Percentiles rank a stretch among this genome's conserved stretches.
These are phyloP conservation scores for Porites lutea DNA, from an alignment of 64 coral and sea anemone species.

Conservation along the genomic window DNA sequence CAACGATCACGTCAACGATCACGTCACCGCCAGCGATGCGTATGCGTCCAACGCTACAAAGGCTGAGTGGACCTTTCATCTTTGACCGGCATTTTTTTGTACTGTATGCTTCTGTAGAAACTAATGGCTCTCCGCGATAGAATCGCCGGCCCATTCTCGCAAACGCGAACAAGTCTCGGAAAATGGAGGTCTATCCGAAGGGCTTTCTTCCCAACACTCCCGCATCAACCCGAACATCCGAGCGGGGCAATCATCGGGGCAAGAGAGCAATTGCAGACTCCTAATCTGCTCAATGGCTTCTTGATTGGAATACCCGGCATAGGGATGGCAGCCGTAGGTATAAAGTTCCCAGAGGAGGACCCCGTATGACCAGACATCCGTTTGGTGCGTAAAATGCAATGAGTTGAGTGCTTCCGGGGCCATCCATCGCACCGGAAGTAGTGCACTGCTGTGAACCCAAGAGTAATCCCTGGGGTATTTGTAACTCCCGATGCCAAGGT, in stretches of 20 bases:
- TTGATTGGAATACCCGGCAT: conserved; percentile 73
- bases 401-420: conserved; percentile 94
- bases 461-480: conserved; percentile 93
- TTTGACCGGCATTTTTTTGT: background rate
- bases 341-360: conserved; percentile 94
- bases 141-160: conserved; percentile 85
- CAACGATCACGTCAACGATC: no score
- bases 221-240: conserved; percentile 85
- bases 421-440: conserved; percentile 98
- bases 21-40: background rate
- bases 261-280: conserved; percentile 77
- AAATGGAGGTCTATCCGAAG: conserved; percentile 62
- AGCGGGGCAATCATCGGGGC: conserved; percentile 86
- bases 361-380: conserved; percentile 94
- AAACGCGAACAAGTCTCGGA: conserved; percentile 83
- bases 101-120: background rate
- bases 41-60: background rate
- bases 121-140: conserved; percentile 76
- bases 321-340: conserved; percentile 79
- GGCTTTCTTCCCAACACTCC: conserved; percentile 84
- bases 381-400: conserved; percentile 65
- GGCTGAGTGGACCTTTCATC: background rate
- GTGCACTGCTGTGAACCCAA: conserved; percentile 79
- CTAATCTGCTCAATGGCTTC: conserved; percentile 92
- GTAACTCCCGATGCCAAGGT: conserved; percentile 90